Evolutionary conservation across 2,113 vertebrate genomes (phyloP).

Genomic region (Eurypyga helias): DNA sequence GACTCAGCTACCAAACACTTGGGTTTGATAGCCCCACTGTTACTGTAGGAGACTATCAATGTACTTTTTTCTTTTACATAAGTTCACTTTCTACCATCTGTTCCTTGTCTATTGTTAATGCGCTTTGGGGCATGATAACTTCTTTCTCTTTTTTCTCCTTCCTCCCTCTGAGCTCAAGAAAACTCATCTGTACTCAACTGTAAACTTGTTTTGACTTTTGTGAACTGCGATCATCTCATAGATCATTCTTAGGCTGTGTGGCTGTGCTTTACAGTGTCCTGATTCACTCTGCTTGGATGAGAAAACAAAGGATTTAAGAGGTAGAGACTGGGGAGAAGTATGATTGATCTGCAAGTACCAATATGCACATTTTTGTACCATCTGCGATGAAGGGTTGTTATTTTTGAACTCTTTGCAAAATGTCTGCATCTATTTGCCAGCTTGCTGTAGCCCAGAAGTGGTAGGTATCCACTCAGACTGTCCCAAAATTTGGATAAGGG

Average conservation of each 20-base stretch:
- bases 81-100: not conserved
- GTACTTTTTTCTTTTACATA: not conserved
- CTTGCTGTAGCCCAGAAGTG: not conserved
- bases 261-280: not conserved
- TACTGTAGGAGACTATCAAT: not conserved
- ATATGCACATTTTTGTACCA: not conserved
- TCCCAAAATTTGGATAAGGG: not conserved
- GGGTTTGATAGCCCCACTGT: not conserved
- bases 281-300: not conserved
- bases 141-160: not conserved
- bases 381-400: not conserved
- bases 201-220: not conserved
- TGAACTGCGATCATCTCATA: not conserved
- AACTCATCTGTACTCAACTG: not conserved
- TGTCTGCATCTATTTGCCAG: not conserved
- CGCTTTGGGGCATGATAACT: not conserved
- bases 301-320: not conserved
- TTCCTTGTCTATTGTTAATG: accelerated
- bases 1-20: not conserved
- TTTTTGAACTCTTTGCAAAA: not conserved
- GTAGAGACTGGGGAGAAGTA: not conserved
- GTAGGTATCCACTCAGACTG: not conserved
- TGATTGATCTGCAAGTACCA: not conserved
- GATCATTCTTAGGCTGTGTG: not conserved
- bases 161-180: not conserved